Evolutionary conservation across 2,888 invertebrate species (phyloP), one percentile per base, ranked within the genome.

Genomic region (Drosophila ezoana): DNA sequence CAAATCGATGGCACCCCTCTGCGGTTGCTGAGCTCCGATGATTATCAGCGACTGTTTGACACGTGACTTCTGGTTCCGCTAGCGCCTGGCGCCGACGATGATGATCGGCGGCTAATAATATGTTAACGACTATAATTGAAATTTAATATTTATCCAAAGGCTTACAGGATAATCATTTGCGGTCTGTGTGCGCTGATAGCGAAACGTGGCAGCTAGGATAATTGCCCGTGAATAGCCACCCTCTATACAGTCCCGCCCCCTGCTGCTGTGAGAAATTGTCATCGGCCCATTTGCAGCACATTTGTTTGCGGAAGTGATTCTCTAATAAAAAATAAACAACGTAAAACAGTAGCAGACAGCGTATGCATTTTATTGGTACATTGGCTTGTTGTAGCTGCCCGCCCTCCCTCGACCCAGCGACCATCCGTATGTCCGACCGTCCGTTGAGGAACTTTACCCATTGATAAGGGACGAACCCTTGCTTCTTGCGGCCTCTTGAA

Each of bases 91-190:
- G 72, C 70, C 67, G 70, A 65, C 74, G 70, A 73, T 74, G 54
- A 60, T 66, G 63, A 80, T 80, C 61, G 69, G 23, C 51, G 67
- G 87, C 87, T 86, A 87, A 86, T 86, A 86, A 87, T 79, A 87
- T 80, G 83, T 81, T 82, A 89, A 90, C 78, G 69, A 82, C 87
- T 81, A 81, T 91, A 91, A 92, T 92, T 91, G 91, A 90, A 91
- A 91, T 91, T 92, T 90, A 91, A 91, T 91, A 91, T 92, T 90
- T 90, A 86, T 85, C 76, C 81, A 90, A 91, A 79, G 88, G 89
- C 83, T 91, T 90, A 90, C 72, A 83, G 79, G 88, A 90, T 89
- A 87, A 86, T 71, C 86, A 80, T 86, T 89, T 87, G 87, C 84
- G 89, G 89, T 81, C 86, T 76, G 10, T 37, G 5, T 40, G 14